Conservation (phyloP, 2,797 vertebrate genomes). For the Mus caroli region DNA sequence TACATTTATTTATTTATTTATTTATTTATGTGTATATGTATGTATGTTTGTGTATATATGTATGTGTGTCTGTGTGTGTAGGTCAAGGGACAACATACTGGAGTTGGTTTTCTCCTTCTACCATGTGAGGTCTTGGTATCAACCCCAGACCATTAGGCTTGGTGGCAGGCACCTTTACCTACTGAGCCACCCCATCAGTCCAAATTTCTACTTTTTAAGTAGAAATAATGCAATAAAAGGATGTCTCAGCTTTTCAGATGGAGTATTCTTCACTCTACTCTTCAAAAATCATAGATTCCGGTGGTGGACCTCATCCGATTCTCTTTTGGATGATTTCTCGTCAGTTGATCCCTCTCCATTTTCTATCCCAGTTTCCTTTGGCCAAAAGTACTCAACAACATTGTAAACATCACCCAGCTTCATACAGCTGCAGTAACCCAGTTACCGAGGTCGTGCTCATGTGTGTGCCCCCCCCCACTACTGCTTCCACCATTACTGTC, state of each 20-base stretch:
- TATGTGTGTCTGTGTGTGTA: too few relatives aligned
- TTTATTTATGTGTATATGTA: not conserved
- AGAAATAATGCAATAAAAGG: not conserved
- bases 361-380: not conserved
- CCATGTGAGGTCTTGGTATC: not conserved
- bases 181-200: not conserved
- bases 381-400: not conserved
- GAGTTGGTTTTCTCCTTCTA: not conserved
- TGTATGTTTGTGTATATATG: not conserved
- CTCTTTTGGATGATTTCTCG: constrained; percentile 1
- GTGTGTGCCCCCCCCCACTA: too few relatives aligned
- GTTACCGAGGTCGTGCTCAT: too few relatives aligned
- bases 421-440: not conserved
- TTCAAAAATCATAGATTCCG: not conserved
- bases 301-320: not conserved
- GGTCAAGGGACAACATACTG: not conserved
- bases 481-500: not conserved
- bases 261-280: not conserved
- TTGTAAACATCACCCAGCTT: not conserved
- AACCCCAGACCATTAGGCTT: too few relatives aligned
- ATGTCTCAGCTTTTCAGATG: not conserved
- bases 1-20: not conserved
- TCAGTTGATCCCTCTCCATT: not conserved
- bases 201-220: not conserved
- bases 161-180: not conserved